Evolutionary conservation across 1,140 invertebrate genomes (phyloP), one percentile per base, ranked within the genome.

Genomic region (Zophobas morio): DNA sequence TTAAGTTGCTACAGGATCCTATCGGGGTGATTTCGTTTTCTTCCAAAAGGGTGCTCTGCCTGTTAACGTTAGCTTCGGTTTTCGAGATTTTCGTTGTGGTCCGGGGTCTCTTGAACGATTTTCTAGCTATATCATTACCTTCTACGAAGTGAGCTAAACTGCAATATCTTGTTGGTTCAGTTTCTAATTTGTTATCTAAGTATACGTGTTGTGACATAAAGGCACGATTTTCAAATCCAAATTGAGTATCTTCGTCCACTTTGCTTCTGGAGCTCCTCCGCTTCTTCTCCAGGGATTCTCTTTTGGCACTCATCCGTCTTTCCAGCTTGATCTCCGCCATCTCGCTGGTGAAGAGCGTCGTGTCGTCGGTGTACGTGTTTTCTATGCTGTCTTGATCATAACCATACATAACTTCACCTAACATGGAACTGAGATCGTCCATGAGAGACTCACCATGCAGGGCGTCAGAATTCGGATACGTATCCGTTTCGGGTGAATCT

Each of bases 401-500:
- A 90, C 91, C 80, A 89, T 89, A 76, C 4, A 93, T 87, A 79
- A 92, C 91, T 83, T 92, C 91, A 47, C 89, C 91, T 36, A 94
- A 87, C 80, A 94, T 90, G 0, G 93, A 94, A 82, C 93, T 94
- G 4, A 94, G 90, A 81, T 94, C 93, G 72, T 94, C 93, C 84
- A 94, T 90, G 6, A 94, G 89, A 54, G 92, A 94, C 84, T 94
- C 93, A 1, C 92, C 93, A 70, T 92, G 92, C 77, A 93, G 87
- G 0, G 91, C 88, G 81, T 94, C 93, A 4, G 90, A 92, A 80
- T 89, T 90, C 36, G 89, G 86, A 1, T 90, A 91, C 0, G 91
- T 90, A 70, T 95, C 94, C 0, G 93, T 94, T 87, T 95, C 94
- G 0, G 94, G 93, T 0, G 93, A 95, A 79, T 95, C 94, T 53